Percentiles rank a stretch among this genome's conserved stretches.
phyloP scores from a whole-genome alignment of 2,888 invertebrate genomes.

The Galeruca laticollis region DNA sequence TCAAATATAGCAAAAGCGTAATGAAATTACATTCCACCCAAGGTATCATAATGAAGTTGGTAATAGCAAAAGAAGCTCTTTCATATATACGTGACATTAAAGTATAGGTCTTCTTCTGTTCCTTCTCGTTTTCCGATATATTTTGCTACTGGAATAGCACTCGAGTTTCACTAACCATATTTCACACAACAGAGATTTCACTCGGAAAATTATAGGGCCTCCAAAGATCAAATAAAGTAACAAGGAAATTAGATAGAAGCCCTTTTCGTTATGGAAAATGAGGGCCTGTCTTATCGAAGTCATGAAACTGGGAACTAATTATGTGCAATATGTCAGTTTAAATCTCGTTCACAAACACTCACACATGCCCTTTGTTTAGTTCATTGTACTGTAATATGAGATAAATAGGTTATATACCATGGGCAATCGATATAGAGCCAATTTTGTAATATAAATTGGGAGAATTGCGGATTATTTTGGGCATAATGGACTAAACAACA shows the following conservation, averaged over 20 bases:
- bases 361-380: not conserved
- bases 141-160: not conserved
- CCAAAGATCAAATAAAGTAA: slow-evolving; percentile 38
- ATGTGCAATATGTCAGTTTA: not conserved
- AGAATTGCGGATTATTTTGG: too few species aligned
- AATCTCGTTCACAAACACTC: slow-evolving; percentile 5
- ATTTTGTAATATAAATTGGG: too few species aligned
- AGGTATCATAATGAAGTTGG: not conserved
- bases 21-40: not conserved
- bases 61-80: not conserved
- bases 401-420: too few species aligned
- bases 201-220: slow-evolving; percentile 30
- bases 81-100: not conserved
- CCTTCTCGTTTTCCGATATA: not conserved
- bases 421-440: too few species aligned
- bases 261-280: slow-evolving; percentile 37
- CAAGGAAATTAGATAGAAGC: slow-evolving; percentile 41
- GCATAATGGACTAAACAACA: too few species aligned
- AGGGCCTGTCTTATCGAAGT: slow-evolving; percentile 25
- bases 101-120: not conserved
- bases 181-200: slow-evolving; percentile 7
- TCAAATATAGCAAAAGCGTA: not conserved
- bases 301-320: slow-evolving; percentile 27
- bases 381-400: not conserved
- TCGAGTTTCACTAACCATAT: slow-evolving; percentile 9